phyloP scores from a whole-genome alignment of 2,797 vertebrate genomes.

The Girardinus metallicus region DNA sequence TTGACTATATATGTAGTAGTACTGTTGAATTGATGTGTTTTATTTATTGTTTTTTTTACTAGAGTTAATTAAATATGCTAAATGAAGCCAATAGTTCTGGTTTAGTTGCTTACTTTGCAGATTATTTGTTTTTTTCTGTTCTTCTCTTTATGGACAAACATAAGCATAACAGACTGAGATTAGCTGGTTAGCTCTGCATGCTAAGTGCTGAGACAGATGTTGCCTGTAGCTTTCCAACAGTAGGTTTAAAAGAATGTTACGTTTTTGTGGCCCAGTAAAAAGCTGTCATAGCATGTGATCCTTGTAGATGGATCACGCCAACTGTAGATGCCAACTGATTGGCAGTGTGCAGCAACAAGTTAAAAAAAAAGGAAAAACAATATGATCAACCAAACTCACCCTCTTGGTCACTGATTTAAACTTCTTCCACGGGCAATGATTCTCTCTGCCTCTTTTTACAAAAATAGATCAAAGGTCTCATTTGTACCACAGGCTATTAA shows the following conservation, averaged over 20 bases:
- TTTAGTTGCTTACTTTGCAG: not conserved
- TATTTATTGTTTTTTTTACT: not conserved
- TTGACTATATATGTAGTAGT: not conserved
- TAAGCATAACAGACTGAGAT: not conserved
- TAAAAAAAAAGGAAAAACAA: too few relatives aligned
- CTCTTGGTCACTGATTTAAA: too few relatives aligned
- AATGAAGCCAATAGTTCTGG: not conserved
- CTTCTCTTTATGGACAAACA: not conserved
- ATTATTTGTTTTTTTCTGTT: not conserved
- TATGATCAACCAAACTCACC: too few relatives aligned
- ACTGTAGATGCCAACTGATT: too few relatives aligned
- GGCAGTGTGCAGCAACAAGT: too few relatives aligned
- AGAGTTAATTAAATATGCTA: not conserved
- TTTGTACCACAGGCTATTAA: too few relatives aligned
- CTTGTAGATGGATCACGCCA: too few relatives aligned
- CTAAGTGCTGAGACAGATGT: not conserved
- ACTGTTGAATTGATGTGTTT: not conserved
- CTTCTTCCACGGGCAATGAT: too few relatives aligned
- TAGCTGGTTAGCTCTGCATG: not conserved
- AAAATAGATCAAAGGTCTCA: too few relatives aligned
- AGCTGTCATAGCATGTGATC: too few relatives aligned
- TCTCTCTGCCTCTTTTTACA: too few relatives aligned
- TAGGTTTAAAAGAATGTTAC: not conserved
- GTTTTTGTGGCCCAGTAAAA: too few relatives aligned
- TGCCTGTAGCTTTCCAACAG: not conserved